Evolutionary conservation across 2,113 vertebrate species (phyloP).

Genomic region (Mastomys coucha): DNA sequence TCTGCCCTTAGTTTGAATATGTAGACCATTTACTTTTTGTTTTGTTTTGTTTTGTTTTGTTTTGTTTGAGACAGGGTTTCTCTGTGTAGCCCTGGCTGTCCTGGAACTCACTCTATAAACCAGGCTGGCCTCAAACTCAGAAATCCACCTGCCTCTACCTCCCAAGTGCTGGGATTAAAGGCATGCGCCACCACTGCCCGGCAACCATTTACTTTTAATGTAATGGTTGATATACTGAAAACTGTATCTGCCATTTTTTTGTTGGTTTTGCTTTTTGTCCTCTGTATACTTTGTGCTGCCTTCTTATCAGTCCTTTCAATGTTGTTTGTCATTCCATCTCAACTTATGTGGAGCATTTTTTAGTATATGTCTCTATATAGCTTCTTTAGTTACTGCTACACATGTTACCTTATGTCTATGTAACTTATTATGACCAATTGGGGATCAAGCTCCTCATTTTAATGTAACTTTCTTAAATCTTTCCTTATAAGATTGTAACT

Average conservation of each 20-base stretch:
- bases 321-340: neutral
- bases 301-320: neutral
- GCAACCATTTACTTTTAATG: slow-evolving; percentile 49
- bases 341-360: neutral
- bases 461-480: neutral
- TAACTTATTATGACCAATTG: neutral
- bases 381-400: neutral
- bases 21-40: slow-evolving; percentile 44
- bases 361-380: neutral
- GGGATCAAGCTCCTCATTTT: neutral
- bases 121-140: too few relatives aligned
- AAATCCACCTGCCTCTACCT: too few relatives aligned
- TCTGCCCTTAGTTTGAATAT: slow-evolving; percentile 4
- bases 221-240: neutral
- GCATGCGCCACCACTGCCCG: too few relatives aligned
- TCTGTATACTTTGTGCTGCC: neutral
- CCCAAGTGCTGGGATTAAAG: too few relatives aligned
- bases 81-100: too few relatives aligned
- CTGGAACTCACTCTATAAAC: too few relatives aligned
- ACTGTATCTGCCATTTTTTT: neutral
- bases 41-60: too few relatives aligned
- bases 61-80: too few relatives aligned
- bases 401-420: neutral
- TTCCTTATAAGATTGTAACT: neutral
- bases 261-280: neutral